These are phyloP conservation scores for Amazona guildingii DNA, from an alignment of 2,113 vertebrate genomes.

Conservation along the genomic window DNA sequence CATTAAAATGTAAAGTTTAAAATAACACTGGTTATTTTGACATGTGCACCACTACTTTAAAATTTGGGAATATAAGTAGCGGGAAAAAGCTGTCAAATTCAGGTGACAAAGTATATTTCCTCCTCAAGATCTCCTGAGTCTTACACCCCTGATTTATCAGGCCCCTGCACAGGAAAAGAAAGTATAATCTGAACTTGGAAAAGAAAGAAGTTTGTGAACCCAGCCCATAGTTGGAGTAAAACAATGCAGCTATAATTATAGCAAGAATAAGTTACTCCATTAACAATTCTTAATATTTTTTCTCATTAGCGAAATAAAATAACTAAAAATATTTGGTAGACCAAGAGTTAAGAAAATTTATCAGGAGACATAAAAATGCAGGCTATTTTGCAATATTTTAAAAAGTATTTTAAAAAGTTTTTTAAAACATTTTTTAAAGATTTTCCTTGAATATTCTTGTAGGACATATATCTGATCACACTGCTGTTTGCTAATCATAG, in stretches of 20 bases:
- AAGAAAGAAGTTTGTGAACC: not conserved
- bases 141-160: not conserved
- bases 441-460: not conserved
- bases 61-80: not conserved
- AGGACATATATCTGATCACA: not conserved
- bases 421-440: not conserved
- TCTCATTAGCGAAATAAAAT: not conserved
- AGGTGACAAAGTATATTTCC: not conserved
- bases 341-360: not conserved
- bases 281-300: not conserved
- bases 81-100: not conserved
- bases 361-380: not conserved
- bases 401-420: rapidly evolving
- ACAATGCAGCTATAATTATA: not conserved
- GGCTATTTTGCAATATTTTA: not conserved
- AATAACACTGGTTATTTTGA: not conserved
- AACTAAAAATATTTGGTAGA: not conserved
- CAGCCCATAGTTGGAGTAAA: not conserved
- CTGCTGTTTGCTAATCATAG: not conserved
- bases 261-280: not conserved
- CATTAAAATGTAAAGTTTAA: not conserved
- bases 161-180: not conserved
- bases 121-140: not conserved
- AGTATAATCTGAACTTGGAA: not conserved
- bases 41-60: not conserved